Percentiles rank a stretch among this genome's conserved stretches.
Conservation (phyloP, 2,113 vertebrate species). For the Tursiops truncatus region DNA sequence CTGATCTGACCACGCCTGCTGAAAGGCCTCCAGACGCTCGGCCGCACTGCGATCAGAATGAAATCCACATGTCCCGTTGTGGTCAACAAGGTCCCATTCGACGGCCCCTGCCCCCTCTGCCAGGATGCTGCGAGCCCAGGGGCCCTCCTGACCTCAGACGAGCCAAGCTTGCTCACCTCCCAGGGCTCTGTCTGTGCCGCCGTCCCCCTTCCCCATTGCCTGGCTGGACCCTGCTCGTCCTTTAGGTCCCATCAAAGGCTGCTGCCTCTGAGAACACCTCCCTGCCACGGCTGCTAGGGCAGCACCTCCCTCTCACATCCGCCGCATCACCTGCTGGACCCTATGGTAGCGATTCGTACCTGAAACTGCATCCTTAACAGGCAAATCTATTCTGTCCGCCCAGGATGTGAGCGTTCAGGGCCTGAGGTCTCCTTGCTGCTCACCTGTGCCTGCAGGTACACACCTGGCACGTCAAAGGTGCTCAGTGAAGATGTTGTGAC, state of each 20-base stretch:
- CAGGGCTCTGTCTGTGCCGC: background rate
- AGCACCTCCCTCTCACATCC: background rate
- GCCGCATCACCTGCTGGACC: too few species aligned
- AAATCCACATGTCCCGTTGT: background rate
- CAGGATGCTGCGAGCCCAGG: rapidly evolving
- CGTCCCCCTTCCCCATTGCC: too few species aligned
- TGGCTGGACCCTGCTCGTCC: background rate
- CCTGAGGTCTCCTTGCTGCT: background rate
- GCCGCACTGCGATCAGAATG: background rate
- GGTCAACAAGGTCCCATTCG: background rate
- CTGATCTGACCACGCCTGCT: background rate
- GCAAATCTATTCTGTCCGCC: background rate
- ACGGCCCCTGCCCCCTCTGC: background rate
- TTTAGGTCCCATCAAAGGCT: background rate
- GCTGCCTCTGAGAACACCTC: background rate
- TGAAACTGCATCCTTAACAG: rapidly evolving
- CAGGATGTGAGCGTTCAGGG: background rate
- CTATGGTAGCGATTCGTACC: rapidly evolving
- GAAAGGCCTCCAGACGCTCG: background rate
- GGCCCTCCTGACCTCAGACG: background rate
- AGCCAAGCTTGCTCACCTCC: background rate
- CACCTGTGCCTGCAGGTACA: background rate
- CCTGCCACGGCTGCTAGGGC: background rate
- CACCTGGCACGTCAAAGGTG: background rate
- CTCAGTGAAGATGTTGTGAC: rapidly evolving